Conservation (phyloP, 2,888 invertebrate species). For the Amblyteles armatorius region DNA sequence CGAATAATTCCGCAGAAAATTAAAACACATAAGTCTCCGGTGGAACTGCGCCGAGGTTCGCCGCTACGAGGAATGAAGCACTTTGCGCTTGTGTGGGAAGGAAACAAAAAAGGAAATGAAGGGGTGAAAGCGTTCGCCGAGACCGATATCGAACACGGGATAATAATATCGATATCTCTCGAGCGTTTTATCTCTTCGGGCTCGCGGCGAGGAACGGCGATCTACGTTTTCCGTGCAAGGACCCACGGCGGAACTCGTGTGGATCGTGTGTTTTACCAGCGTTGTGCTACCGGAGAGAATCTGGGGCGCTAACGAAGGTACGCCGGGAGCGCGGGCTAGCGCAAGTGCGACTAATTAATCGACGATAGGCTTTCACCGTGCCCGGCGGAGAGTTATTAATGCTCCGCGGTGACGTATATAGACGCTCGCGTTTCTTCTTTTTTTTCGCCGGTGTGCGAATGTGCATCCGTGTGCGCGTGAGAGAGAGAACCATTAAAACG, state of each 20-base stretch:
- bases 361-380: constrained; percentile 79
- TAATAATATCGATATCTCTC: constrained; percentile 25
- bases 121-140: constrained; percentile 25
- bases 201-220: neutral
- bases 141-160: constrained; percentile 18
- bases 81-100: neutral
- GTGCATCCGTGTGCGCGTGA: neutral
- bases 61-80: constrained; percentile 27
- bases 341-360: constrained; percentile 80
- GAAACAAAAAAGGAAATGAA: neutral
- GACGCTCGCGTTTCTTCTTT: constrained; percentile 70
- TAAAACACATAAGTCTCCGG: constrained; percentile 65
- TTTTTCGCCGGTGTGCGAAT: constrained; percentile 53
- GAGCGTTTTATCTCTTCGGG: constrained; percentile 20
- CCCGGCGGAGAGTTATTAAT: constrained; percentile 81
- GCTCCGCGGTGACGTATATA: constrained; percentile 82
- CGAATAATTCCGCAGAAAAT: constrained; percentile 66
- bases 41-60: constrained; percentile 8
- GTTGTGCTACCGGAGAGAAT: constrained; percentile 49
- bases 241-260: neutral
- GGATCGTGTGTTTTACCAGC: constrained; percentile 9
- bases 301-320: constrained; percentile 68
- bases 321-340: constrained; percentile 50
- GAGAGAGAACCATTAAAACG: constrained; percentile 82
- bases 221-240: constrained; percentile 28